Base-by-base conservation (phyloP, 1,140 invertebrate genomes). In the Drosophila pruinosa region DNA sequence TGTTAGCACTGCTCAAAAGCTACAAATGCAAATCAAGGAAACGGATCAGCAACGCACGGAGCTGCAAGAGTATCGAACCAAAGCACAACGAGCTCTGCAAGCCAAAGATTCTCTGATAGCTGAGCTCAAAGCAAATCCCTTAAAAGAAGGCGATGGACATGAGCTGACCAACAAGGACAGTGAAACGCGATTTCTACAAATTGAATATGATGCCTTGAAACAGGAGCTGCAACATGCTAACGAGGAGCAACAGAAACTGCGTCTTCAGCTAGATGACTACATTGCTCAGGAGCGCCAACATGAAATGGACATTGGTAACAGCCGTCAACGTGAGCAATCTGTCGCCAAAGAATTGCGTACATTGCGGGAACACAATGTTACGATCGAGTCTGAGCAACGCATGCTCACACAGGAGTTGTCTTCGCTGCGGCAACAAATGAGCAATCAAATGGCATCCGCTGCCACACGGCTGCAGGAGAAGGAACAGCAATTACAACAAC, bases 21-120 rank as follows among this genome's bases (percentile, higher is more conserved):
- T 94, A 10, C 93, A 94, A 59, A 93, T 93, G 89, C 91, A 93
- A 91, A 92, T 93, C 92, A 92, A 93, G 90, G 94, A 94, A 75
- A 89, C 94, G 12, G 91, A 91, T 43, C 91, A 92, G 10, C 92
- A 93, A 39, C 93, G 94, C 72, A 93, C 92, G 15, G 95, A 95
- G 80, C 91, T 95, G 48, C 93, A 94, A 71, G 94, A 95, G 63
- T 96, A 97, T 90, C 94, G 94, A 89, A 92, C 92, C 4, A 93
- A 94, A 74, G 96, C 96, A 4, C 93, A 96, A 54, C 94, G 94
- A 74, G 96, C 96, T 57, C 90, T 97, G 14, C 93, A 95, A 90
- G 95, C 95, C 63, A 97, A 97, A 90, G 96, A 97, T 73, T 93
- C 94, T 71, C 89, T 96, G 10, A 96, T 97, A 63, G 83, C 93